Percentiles rank a stretch among this genome's conserved stretches.
These are phyloP conservation scores for Apistogramma diplotaenia DNA, from an alignment of 2,113 vertebrate genomes.

Conservation along the genomic window DNA sequence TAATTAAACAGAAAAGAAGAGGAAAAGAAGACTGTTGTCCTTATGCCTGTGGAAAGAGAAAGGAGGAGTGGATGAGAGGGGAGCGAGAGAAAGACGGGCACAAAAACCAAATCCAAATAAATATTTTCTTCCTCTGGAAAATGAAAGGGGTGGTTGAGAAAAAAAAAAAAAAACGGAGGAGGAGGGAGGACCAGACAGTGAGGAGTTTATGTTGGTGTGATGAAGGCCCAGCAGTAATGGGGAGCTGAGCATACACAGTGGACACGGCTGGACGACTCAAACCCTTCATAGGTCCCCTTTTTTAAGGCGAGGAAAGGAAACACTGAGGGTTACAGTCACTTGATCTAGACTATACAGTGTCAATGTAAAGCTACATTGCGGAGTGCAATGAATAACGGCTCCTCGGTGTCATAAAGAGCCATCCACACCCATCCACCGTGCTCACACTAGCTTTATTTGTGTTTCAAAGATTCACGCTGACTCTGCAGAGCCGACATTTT, in stretches of 20 bases:
- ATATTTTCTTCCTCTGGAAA: constrained; percentile 75
- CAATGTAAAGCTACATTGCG: constrained; percentile 60
- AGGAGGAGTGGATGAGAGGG: constrained; percentile 27
- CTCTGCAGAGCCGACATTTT: constrained; percentile 38
- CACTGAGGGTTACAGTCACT: constrained; percentile 77
- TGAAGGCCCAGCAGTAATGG: constrained; percentile 72
- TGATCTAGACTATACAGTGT: constrained; percentile 87
- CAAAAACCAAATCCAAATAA: constrained; percentile 74
- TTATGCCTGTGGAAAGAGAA: constrained; percentile 52
- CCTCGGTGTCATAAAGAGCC: constrained; percentile 54
- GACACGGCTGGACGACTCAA: constrained; percentile 62
- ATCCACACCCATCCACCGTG: constrained; percentile 43
- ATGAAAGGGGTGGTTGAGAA: constrained; percentile 58
- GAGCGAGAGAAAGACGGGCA: constrained; percentile 53
- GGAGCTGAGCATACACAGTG: constrained; percentile 47
- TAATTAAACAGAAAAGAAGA: constrained; percentile 70
- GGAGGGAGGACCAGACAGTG: constrained; percentile 61
- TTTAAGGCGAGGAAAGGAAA: constrained; percentile 65
- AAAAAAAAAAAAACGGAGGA: constrained; percentile 6
- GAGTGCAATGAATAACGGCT: constrained; percentile 58
- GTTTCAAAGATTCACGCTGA: constrained; percentile 58
- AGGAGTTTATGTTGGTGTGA: constrained; percentile 68
- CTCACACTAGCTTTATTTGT: constrained; percentile 63
- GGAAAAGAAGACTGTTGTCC: constrained; percentile 57
- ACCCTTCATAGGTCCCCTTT: constrained; percentile 66